phyloP scores from a whole-genome alignment of 64 coral and sea anemone genomes.

The Anthopleura sola region DNA sequence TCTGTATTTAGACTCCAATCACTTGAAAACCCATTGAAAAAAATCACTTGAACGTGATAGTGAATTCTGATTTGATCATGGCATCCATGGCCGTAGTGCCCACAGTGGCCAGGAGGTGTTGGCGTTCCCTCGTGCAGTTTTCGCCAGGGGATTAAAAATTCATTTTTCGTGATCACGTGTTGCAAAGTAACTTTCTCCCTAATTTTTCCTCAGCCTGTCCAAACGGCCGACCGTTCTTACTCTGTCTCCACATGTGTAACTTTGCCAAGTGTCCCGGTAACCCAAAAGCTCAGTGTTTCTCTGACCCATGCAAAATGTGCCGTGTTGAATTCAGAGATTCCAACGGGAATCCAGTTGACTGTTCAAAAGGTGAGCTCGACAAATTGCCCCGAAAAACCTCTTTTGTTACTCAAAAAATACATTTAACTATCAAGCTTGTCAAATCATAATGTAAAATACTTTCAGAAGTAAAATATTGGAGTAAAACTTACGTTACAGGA shows the following conservation, averaged over 20 bases:
- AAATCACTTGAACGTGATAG: too few species aligned
- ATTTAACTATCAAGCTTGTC: not conserved
- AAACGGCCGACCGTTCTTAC: conserved; percentile 80
- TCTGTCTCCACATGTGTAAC: conserved; percentile 87
- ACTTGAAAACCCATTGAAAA: too few species aligned
- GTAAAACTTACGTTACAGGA: not conserved
- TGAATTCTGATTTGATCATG: too few species aligned
- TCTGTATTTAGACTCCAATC: too few species aligned
- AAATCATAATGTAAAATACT: not conserved
- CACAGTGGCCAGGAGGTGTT: too few species aligned
- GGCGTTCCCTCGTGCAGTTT: too few species aligned
- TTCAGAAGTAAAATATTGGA: not conserved
- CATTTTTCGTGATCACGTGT: too few species aligned
- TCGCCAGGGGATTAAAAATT: too few species aligned
- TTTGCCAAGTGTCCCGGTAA: conserved; percentile 74
- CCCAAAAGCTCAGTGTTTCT: conserved; percentile 73
- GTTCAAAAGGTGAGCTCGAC: conserved; percentile 58
- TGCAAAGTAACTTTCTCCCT: too few species aligned
- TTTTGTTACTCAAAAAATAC: not conserved
- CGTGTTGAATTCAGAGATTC: conserved; percentile 77
- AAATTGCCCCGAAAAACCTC: not conserved
- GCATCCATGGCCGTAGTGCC: too few species aligned
- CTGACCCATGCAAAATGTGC: conserved; percentile 90
- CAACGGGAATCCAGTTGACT: conserved; percentile 75
- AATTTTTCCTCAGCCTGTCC: conserved; percentile 50